phyloP scores from a whole-genome alignment of 2,113 vertebrate species.

The Coptodon rendalli region DNA sequence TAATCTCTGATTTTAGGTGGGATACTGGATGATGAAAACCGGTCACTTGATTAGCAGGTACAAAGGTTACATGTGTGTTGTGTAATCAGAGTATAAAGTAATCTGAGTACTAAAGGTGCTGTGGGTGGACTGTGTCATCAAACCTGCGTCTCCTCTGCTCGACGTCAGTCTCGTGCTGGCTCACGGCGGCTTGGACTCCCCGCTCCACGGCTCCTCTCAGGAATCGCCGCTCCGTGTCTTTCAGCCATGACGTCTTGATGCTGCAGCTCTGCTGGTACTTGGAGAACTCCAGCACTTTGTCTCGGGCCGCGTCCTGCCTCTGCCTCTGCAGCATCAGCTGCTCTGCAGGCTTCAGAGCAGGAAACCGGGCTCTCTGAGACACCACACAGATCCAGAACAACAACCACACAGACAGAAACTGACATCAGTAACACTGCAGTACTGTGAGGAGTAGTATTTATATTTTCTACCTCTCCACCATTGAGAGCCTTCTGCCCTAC shows the following conservation, averaged over 20 bases:
- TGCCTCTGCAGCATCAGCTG: slow-evolving; percentile 36
- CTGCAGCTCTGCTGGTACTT: slow-evolving; percentile 36
- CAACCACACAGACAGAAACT: background rate
- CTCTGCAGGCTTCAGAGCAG: slow-evolving; percentile 14
- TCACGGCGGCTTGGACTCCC: slow-evolving; percentile 50
- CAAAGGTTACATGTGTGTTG: background rate
- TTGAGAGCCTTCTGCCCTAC: background rate
- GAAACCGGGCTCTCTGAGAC: slow-evolving; percentile 61
- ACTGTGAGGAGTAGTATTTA: background rate
- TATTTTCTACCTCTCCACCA: background rate
- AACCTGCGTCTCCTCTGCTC: slow-evolving; percentile 80
- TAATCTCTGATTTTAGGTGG: background rate
- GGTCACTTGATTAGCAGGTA: background rate
- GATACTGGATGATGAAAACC: background rate
- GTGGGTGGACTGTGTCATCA: background rate
- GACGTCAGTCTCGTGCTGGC: slow-evolving; percentile 50
- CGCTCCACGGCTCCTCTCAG: background rate
- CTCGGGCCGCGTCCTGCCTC: slow-evolving; percentile 43
- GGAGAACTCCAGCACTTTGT: slow-evolving; percentile 44
- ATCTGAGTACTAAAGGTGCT: background rate
- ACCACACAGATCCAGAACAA: background rate
- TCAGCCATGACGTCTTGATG: slow-evolving; percentile 59
- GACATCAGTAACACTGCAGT: background rate
- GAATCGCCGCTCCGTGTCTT: slow-evolving; percentile 41
- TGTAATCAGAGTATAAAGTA: background rate